Conservation (phyloP, 2,797 vertebrate genomes). For the Aselliscus stoliczkanus region DNA sequence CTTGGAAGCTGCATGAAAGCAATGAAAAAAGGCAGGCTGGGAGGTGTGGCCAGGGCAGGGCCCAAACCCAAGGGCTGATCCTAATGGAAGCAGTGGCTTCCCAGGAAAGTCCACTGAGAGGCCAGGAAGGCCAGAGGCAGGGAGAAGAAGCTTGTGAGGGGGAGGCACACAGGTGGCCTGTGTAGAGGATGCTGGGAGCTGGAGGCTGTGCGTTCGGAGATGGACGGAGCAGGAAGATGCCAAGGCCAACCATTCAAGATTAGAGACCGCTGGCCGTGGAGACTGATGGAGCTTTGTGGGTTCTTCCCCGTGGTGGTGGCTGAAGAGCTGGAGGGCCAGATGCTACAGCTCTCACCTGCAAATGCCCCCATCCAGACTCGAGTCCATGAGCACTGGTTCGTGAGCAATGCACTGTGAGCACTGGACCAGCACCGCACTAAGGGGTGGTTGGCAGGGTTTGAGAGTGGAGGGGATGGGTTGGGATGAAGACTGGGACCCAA, state of each 20-base stretch:
- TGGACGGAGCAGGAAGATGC: neutral
- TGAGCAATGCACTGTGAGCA: rapidly evolving
- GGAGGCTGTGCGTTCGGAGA: neutral
- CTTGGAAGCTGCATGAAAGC: neutral
- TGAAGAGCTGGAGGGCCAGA: too few species aligned
- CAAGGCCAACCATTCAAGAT: neutral
- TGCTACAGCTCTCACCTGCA: too few species aligned
- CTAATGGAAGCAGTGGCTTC: neutral
- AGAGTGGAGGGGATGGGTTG: too few species aligned
- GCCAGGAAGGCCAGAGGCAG: neutral
- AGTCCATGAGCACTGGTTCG: neutral
- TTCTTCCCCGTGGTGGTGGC: neutral
- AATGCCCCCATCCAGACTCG: neutral
- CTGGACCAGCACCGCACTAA: neutral
- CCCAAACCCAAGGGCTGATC: neutral
- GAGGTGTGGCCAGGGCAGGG: neutral
- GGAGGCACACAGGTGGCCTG: neutral
- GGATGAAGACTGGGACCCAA: neutral
- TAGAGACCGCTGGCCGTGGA: rapidly evolving
- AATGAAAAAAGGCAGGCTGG: neutral
- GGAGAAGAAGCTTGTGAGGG: neutral
- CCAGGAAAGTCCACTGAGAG: neutral
- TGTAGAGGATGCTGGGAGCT: rapidly evolving
- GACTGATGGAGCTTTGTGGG: too few species aligned
- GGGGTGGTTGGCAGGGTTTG: too few species aligned